These are phyloP conservation scores for Macrophya alboannulata DNA, from an alignment of 2,888 invertebrate species.

Conservation along the genomic window DNA sequence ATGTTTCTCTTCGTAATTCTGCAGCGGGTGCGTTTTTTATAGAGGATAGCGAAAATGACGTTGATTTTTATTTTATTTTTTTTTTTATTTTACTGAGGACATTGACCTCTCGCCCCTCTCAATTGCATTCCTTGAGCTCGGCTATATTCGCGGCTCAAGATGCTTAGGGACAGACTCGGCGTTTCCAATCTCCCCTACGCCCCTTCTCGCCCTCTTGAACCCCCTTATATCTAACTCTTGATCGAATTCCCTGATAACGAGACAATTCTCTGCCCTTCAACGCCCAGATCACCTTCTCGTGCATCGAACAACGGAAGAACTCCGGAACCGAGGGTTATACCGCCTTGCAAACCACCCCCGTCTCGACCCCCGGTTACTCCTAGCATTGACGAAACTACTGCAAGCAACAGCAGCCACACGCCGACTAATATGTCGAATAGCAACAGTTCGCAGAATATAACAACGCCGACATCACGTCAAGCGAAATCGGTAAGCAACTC, in stretches of 20 bases:
- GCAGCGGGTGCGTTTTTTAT: not conserved
- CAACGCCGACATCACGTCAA: conserved; percentile 76
- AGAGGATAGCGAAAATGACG: not conserved
- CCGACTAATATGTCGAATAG: conserved; percentile 76
- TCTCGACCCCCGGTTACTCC: conserved; percentile 76
- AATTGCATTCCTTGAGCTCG: conserved; percentile 47
- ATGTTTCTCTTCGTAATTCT: not conserved
- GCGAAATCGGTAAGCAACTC: conserved; percentile 73
- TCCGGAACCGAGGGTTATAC: conserved; percentile 73
- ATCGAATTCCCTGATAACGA: conserved; percentile 34
- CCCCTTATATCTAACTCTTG: conserved; percentile 27
- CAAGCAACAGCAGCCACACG: conserved; percentile 67
- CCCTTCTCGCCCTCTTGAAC: not conserved
- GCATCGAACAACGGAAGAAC: conserved; percentile 74
- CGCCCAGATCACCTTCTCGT: conserved; percentile 69
- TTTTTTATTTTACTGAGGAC: not conserved
- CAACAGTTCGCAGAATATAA: conserved; percentile 75
- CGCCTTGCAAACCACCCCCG: conserved; percentile 77
- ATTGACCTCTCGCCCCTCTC: conserved; percentile 24
- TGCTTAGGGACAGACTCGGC: conserved; percentile 44
- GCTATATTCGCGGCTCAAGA: conserved; percentile 42
- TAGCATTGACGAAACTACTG: conserved; percentile 66
- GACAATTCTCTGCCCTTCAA: conserved; percentile 37
- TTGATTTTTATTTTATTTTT: not conserved
- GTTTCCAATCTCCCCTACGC: conserved; percentile 29